Conservation (phyloP, 2,888 invertebrate species). For the Dermolepida albohirtum region DNA sequence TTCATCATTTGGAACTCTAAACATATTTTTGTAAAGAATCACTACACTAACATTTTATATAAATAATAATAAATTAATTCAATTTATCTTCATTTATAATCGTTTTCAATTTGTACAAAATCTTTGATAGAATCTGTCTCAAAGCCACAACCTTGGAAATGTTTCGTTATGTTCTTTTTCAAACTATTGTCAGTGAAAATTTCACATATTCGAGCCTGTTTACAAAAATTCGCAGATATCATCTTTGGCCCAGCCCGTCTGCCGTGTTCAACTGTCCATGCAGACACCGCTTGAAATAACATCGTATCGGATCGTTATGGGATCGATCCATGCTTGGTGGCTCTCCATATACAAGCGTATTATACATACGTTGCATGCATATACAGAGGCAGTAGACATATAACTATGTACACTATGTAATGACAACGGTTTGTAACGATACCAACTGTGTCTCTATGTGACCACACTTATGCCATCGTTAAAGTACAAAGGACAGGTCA, state of each 20-base stretch:
- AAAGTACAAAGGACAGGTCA: constrained; percentile 19
- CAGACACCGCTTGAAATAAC: constrained; percentile 17
- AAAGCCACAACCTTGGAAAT: no score
- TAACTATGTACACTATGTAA: constrained; percentile 5
- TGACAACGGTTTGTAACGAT: background rate
- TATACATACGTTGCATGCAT: constrained; percentile 12
- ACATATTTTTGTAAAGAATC: no score
- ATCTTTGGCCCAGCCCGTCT: constrained; percentile 7
- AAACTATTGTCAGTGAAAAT: constrained; percentile 17
- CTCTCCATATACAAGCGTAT: constrained; percentile 9
- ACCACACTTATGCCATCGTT: background rate
- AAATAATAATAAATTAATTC: no score
- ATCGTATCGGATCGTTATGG: constrained; percentile 21
- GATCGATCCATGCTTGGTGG: constrained; percentile 21
- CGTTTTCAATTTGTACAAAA: no score
- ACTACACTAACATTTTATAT: no score
- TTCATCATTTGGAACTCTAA: no score
- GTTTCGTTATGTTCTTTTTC: background rate
- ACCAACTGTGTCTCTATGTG: background rate
- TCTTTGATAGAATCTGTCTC: no score
- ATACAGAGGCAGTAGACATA: background rate
- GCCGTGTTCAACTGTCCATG: constrained; percentile 16
- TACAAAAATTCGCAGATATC: constrained; percentile 21
- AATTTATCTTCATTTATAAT: no score
- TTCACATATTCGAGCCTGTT: constrained; percentile 1